Evolutionary conservation across 1,140 invertebrate genomes (phyloP), one percentile per base, ranked within the genome.

Genomic region (Scylla paramamosain): DNA sequence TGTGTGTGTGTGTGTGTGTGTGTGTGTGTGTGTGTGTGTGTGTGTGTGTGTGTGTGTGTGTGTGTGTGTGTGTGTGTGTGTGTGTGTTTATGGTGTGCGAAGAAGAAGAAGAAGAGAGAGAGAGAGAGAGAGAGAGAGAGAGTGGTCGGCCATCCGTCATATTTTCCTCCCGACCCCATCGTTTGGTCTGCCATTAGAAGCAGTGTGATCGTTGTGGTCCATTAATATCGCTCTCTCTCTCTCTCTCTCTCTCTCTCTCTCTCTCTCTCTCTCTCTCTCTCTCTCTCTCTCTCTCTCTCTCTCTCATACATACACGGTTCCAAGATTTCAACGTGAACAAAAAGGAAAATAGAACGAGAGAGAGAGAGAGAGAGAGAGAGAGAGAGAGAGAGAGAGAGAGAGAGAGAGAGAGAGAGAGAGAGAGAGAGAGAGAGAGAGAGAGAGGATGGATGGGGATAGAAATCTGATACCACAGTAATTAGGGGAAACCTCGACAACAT

Each of bases 51-150:
- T 86, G 83, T 86, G 83, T 86, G 83, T 86, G 83, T 86, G 83
- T 86, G 83, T 12, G 32, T 25, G 83, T 20, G 86, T 29, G 31
- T 20, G 86, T 29, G 45, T 20, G 31, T 20, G 86, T 25, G 91
- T 28, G 59, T 32, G 16, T 25, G 48, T 59, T 1, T 29, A n/a
- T 8, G 39, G 92, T 32, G 31, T 45, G 46, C 6, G 10, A 0
- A 25, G 45, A 2, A 88, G 86, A 88, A 88, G 86, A 88, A 29
- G 32, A 29, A 88, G 86, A 88, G 86, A 88, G 86, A 88, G 86
- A 88, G 86, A 88, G 86, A 88, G 86, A 59, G 52, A 88, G 86
- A 88, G 86, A 88, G 86, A 88, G 86, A 88, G 86, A 88, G 29
- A 88, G 14, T 45, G 6, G 39, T 39, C 39, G 39, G 39, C 39